phyloP scores from a whole-genome alignment of 1,140 invertebrate genomes.

The Aricia agestis region DNA sequence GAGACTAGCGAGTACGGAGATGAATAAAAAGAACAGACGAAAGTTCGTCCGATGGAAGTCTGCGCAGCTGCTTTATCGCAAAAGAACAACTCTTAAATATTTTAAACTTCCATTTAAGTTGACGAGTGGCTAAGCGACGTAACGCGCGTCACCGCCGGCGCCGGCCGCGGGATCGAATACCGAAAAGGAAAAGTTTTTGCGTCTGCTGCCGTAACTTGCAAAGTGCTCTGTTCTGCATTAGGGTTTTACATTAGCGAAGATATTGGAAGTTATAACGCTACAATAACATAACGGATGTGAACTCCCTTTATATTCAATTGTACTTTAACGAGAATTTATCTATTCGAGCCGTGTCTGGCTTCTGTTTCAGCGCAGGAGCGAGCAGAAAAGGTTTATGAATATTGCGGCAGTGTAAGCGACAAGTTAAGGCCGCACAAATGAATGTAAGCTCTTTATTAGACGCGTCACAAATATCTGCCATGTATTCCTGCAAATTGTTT shows the following conservation, averaged over 20 bases:
- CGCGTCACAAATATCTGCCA: neutral
- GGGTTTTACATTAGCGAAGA: neutral
- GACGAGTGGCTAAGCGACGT: neutral
- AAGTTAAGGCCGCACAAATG: constrained; percentile 15
- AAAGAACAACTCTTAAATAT: constrained; percentile 11
- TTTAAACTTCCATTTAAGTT: constrained; percentile 17
- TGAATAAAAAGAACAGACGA: constrained; percentile 41
- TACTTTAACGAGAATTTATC: neutral
- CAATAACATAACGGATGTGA: neutral
- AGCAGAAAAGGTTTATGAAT: constrained; percentile 9
- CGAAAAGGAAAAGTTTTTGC: neutral
- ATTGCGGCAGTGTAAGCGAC: constrained; percentile 7
- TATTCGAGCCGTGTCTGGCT: neutral
- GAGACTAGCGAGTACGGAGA: constrained; percentile 34
- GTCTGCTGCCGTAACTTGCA: neutral
- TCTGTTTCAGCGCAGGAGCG: constrained; percentile 3
- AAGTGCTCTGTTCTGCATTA: neutral
- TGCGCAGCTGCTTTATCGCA: constrained; percentile 34
- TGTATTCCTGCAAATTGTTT: neutral
- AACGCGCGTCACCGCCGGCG: neutral
- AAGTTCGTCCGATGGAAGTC: constrained; percentile 37
- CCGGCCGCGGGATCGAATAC: neutral
- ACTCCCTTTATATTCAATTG: neutral
- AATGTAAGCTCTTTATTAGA: constrained; percentile 14
- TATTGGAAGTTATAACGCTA: neutral